Evolutionary conservation across 2,113 vertebrate genomes (phyloP).

Genomic region (Maccullochella peelii): DNA sequence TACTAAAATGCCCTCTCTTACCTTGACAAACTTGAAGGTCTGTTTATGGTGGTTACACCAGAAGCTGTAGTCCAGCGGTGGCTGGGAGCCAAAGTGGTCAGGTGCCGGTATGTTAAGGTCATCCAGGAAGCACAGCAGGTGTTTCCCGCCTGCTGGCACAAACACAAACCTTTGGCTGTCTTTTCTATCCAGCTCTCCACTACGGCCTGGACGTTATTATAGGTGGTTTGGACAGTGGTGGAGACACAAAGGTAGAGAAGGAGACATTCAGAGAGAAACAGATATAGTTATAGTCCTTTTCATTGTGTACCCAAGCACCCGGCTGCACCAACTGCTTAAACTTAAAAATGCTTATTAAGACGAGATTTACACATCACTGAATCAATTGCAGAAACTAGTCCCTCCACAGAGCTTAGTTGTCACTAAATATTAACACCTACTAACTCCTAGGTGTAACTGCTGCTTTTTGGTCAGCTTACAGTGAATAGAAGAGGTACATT

Average conservation of each 20-base stretch:
- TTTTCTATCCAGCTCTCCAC: constrained; percentile 86
- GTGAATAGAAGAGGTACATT: neutral
- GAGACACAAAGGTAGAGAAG: constrained; percentile 51
- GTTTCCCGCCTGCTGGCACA: constrained; percentile 84
- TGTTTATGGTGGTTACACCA: constrained; percentile 86
- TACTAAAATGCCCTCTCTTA: constrained; percentile 43
- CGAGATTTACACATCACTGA: neutral
- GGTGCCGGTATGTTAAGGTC: constrained; percentile 87
- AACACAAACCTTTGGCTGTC: constrained; percentile 83
- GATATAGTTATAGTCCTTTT: neutral
- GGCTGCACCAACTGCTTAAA: constrained; percentile 19
- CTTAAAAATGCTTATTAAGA: neutral
- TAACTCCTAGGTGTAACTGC: too few relatives aligned
- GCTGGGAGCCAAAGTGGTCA: constrained; percentile 86
- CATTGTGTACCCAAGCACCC: constrained; percentile 19
- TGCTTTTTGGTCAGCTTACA: too few relatives aligned
- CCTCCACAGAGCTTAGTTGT: neutral
- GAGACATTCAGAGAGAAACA: neutral
- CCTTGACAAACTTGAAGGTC: constrained; percentile 83
- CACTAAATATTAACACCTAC: neutral
- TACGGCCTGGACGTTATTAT: constrained; percentile 84
- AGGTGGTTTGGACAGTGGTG: constrained; percentile 85
- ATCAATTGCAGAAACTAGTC: neutral
- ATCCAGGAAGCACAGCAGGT: constrained; percentile 86
- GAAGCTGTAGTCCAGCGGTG: constrained; percentile 87